phyloP scores from a whole-genome alignment of 2,888 invertebrate genomes.

The Epirrhoe tristata region DNA sequence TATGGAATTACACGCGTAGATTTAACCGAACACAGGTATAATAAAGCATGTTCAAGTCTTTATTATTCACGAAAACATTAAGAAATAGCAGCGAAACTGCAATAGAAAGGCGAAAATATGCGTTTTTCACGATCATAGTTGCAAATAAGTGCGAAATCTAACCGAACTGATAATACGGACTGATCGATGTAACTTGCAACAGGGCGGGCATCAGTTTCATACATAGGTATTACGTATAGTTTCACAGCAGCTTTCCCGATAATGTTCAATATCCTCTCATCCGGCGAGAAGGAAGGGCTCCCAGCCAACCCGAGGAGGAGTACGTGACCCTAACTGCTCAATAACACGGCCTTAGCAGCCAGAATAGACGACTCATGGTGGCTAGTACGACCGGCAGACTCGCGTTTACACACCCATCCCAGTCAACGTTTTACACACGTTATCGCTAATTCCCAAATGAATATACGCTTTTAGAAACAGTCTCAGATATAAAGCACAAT shows the following conservation, averaged over 20 bases:
- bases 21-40: neutral
- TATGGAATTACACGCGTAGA: neutral
- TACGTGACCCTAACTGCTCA: slow-evolving; percentile 52
- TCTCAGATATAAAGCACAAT: slow-evolving; percentile 40
- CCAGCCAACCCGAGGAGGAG: slow-evolving; percentile 37
- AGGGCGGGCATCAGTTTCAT: slow-evolving; percentile 65
- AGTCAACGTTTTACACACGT: slow-evolving; percentile 25
- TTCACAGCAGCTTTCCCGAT: slow-evolving; percentile 48
- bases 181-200: slow-evolving; percentile 78
- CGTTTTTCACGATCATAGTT: slow-evolving; percentile 16
- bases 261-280: slow-evolving; percentile 52
- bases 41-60: neutral
- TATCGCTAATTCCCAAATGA: slow-evolving; percentile 22
- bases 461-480: slow-evolving; percentile 30
- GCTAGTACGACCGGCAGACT: slow-evolving; percentile 55
- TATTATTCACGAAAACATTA: neutral
- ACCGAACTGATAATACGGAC: slow-evolving; percentile 51
- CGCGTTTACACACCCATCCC: slow-evolving; percentile 55
- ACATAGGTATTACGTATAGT: slow-evolving; percentile 46
- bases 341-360: slow-evolving; percentile 50
- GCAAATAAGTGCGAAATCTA: slow-evolving; percentile 42
- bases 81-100: neutral
- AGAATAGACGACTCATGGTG: slow-evolving; percentile 53
- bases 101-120: slow-evolving; percentile 1
- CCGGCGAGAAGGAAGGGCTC: slow-evolving; percentile 36